phyloP scores from a whole-genome alignment of 2,113 vertebrate genomes.

The Dryoscopus gambensis region DNA sequence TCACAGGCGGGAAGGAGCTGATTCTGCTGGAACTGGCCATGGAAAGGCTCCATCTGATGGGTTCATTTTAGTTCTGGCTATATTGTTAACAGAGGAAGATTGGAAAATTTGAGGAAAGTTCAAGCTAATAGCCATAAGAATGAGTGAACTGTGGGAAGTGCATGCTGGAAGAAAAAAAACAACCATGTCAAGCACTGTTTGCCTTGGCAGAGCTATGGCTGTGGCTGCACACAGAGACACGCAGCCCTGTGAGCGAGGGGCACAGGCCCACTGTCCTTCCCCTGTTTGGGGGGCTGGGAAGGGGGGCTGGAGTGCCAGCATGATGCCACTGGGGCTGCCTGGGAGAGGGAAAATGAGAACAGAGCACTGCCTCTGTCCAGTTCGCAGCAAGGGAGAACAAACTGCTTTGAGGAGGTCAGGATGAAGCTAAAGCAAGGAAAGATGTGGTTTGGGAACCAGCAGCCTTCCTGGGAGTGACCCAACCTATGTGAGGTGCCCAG shows the following conservation, averaged over 20 bases:
- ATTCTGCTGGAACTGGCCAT: neutral
- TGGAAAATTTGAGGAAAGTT: slow-evolving; percentile 34
- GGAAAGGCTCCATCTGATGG: neutral
- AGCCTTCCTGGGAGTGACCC: neutral
- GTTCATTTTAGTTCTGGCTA: neutral
- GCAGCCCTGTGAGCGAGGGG: neutral
- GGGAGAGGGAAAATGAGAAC: neutral
- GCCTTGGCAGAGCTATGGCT: neutral
- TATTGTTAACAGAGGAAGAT: neutral
- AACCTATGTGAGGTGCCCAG: neutral
- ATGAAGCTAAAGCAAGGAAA: neutral
- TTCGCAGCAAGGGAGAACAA: fast-evolving
- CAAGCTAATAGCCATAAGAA: neutral
- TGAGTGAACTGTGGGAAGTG: neutral
- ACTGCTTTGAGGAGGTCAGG: neutral
- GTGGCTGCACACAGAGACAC: neutral
- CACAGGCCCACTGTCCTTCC: neutral
- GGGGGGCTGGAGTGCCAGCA: neutral
- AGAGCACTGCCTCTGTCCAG: neutral
- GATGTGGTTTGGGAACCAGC: neutral
- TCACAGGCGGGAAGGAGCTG: neutral
- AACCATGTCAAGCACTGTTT: neutral
- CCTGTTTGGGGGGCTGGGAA: neutral
- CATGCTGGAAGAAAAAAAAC: neutral
- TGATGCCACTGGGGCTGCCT: neutral